phyloP scores from a whole-genome alignment of 2,113 vertebrate species.

The Mesoclemmys tuberculata region DNA sequence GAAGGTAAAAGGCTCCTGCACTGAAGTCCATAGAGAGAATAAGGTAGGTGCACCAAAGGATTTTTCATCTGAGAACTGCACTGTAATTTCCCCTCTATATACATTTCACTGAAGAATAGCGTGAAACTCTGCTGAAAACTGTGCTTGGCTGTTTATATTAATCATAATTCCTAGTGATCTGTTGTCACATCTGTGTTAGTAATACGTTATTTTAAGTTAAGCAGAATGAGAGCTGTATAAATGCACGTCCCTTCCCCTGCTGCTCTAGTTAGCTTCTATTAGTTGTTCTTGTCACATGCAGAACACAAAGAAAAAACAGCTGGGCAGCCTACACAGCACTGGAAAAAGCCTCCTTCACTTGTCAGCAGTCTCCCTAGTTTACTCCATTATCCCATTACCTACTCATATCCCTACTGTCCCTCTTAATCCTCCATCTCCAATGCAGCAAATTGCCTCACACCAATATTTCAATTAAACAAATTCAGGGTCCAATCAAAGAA shows the following conservation, averaged over 20 bases:
- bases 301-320: not conserved
- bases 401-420: not conserved
- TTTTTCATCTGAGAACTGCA: not conserved
- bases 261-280: fast-evolving
- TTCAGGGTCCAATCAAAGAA: not conserved
- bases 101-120: not conserved
- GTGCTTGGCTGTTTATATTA: fast-evolving
- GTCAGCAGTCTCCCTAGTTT: not conserved
- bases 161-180: not conserved
- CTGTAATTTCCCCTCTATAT: not conserved
- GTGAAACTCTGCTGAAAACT: not conserved
- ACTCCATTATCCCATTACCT: not conserved
- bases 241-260: fast-evolving
- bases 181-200: not conserved
- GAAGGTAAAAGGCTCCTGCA: not conserved
- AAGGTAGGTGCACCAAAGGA: not conserved
- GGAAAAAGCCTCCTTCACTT: not conserved
- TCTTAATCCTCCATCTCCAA: fast-evolving
- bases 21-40: fast-evolving
- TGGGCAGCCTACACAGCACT: not conserved
- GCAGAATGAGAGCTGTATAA: no score
- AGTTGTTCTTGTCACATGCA: not conserved
- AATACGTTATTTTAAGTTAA: fast-evolving
- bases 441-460: fast-evolving
- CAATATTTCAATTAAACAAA: not conserved